Base-by-base conservation (phyloP, 2,888 invertebrate species). In the Apodemia zela region DNA sequence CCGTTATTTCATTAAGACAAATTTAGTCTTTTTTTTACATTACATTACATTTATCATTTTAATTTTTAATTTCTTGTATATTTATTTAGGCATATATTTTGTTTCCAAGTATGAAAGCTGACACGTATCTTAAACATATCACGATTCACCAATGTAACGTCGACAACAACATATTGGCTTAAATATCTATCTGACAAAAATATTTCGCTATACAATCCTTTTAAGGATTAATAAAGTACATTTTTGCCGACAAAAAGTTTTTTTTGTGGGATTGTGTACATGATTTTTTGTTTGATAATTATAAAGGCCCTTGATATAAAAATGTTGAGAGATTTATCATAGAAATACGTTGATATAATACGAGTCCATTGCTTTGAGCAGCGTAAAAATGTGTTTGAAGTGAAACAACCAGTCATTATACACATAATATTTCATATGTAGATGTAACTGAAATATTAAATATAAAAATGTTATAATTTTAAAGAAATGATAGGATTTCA, bases 191-290 rank as follows among this genome's bases (percentile, higher is more conserved):
- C 0, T n/a, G 8, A 15, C 25, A 29, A 10, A n/a, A 29, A 29
- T 57, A 25, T 7, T 29, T 29, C n/a, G 29, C 64, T 63, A 13
- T 63, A 60, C 25, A 60, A 62, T 51, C 45, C 35, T 59, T 60
- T 60, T 63, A 57, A 57, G 57, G 25, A 57, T 57, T 57, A 57
- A 57, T 57, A 57, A 57, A 57, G 25, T 25, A 25, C 57, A 25
- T 57, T 57, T 57, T 57, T 57, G 25, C 25, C 57, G 21, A 57
- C 57, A 57, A 57, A 54, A 57, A 57, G 29, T 29, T 57, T 54
- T 51, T 47, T 57, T 57, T 57, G 57, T 57, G 25, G 29, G 29
- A 57, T 57, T 57, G 57, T 15, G 57, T 57, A 29, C 47, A 17
- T 47, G 47, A 17, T 47, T 57, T 57, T 57, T 57, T 57, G 57